These are phyloP conservation scores for Bagarius yarrelli DNA, from an alignment of 2,113 vertebrate species.

Conservation along the genomic window DNA sequence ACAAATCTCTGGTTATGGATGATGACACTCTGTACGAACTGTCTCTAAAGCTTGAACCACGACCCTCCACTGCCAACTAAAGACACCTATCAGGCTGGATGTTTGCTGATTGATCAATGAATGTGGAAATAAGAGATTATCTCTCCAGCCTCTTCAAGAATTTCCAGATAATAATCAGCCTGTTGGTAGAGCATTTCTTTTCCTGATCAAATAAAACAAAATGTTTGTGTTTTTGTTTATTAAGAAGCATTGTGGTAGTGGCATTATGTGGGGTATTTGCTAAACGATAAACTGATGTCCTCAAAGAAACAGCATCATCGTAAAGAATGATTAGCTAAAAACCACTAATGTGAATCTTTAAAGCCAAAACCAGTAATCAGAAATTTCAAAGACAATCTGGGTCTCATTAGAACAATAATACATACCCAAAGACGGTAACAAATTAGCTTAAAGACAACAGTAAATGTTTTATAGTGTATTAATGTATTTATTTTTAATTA, in stretches of 20 bases:
- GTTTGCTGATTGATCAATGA: no score
- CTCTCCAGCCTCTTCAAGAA: background rate
- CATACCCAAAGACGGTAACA: no score
- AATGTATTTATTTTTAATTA: no score
- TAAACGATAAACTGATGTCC: background rate
- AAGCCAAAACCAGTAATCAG: no score
- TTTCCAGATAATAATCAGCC: background rate
- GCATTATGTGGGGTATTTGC: background rate
- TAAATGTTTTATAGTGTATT: no score
- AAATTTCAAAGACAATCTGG: no score
- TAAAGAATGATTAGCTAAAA: background rate
- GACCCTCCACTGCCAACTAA: constrained; percentile 71
- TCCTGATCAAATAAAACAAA: background rate
- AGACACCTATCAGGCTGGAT: background rate
- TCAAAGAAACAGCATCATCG: background rate
- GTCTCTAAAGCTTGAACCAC: constrained; percentile 90
- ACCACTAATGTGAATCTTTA: no score
- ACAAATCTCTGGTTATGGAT: constrained; percentile 91
- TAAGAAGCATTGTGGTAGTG: background rate
- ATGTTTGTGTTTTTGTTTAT: background rate
- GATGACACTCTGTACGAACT: constrained; percentile 96
- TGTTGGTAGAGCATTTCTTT: background rate
- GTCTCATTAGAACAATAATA: no score
- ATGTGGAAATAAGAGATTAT: background rate
- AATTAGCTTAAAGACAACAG: no score